A percentile compares a stretch with the other conserved stretches of the same genome.
Conservation (phyloP, 23 tunicate genomes). For the Styela clava region DNA sequence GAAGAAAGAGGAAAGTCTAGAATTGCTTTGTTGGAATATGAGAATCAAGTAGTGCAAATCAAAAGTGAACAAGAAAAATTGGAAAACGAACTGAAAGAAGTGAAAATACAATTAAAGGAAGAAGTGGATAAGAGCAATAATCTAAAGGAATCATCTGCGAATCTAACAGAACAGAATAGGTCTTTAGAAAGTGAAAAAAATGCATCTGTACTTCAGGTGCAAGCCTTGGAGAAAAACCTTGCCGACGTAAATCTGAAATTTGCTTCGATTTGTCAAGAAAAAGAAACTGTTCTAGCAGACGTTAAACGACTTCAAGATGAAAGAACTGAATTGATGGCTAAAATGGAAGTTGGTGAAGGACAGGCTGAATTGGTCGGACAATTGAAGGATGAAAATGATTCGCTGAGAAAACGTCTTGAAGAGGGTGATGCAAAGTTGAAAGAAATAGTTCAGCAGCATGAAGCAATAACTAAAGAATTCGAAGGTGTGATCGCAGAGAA, state of each 20-base stretch:
- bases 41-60: constrained; percentile 41
- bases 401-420: constrained; percentile 45
- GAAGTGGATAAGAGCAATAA: not conserved
- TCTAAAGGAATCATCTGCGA: not conserved
- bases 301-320: constrained; percentile 64
- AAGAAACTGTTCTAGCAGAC: constrained; percentile 5
- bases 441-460: constrained; percentile 25
- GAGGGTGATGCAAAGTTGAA: constrained; percentile 44
- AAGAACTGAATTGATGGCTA: constrained; percentile 50
- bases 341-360: constrained; percentile 95
- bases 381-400: constrained; percentile 60
- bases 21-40: constrained; percentile 7
- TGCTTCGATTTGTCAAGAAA: not conserved
- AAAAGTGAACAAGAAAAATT: constrained; percentile 39
- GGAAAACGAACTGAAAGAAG: constrained; percentile 8
- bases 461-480: not conserved
- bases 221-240: not conserved
- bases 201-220: not conserved
- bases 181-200: not conserved
- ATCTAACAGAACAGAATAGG: not conserved
- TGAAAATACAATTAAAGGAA: not conserved
- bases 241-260: not conserved
- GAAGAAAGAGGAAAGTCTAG: constrained; percentile 21
- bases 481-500: not conserved
- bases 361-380: constrained; percentile 65